Conservation (phyloP, 2,797 vertebrate species). For the Sebastiscus albofasciatus region DNA sequence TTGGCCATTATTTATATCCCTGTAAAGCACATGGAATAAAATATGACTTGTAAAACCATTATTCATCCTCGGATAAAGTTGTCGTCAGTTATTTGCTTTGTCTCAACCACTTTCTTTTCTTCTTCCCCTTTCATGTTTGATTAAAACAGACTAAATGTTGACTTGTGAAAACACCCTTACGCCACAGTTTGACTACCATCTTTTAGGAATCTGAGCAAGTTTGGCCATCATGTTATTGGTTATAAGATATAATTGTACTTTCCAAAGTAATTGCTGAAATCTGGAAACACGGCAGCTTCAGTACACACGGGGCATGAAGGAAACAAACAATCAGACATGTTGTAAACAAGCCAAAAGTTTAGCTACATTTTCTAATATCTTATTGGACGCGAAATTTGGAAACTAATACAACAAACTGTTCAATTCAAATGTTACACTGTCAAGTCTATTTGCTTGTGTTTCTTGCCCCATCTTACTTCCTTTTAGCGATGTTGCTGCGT, state of each 20-base stretch:
- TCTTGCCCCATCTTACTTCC: neutral
- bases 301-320: neutral
- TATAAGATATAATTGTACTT: neutral
- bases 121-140: too few relatives aligned
- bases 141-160: neutral
- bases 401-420: too few relatives aligned
- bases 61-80: constrained; percentile 47
- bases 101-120: rapidly evolving
- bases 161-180: too few relatives aligned
- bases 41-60: constrained; percentile 92
- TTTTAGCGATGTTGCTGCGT: neutral
- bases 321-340: neutral
- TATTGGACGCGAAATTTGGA: neutral
- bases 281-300: neutral
- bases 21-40: constrained; percentile 99
- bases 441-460: neutral
- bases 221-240: neutral
- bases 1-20: constrained; percentile 99
- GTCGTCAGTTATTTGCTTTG: constrained; percentile 19
- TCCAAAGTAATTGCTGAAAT: neutral
- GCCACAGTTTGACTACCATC: neutral
- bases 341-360: neutral
- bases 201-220: neutral
- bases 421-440: neutral
- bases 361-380: neutral